Conservation (phyloP, 2,888 invertebrate species). For the Oithona nana region DNA sequence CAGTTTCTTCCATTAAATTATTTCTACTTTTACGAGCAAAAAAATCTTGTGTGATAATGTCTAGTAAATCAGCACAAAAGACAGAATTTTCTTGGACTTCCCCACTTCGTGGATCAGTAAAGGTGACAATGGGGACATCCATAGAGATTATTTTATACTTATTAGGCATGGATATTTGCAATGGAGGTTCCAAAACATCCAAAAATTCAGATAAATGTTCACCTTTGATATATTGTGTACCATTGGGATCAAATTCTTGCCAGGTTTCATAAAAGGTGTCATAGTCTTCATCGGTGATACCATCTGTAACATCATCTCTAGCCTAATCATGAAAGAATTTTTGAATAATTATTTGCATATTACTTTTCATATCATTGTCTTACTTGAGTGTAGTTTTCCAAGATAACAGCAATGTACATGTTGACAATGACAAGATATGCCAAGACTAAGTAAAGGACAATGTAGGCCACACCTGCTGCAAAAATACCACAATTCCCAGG, state of each 20-base stretch:
- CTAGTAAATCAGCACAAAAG: conserved; percentile 95
- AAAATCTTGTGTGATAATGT: conserved; percentile 90
- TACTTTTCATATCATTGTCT: conserved; percentile 26
- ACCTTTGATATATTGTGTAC: conserved; percentile 89
- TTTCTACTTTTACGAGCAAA: conserved; percentile 77
- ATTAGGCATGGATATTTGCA: conserved; percentile 94
- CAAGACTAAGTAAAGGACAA: conserved; percentile 88
- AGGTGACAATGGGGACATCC: conserved; percentile 83
- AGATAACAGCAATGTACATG: conserved; percentile 99
- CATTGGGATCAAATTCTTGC: conserved; percentile 96
- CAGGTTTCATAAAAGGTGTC: conserved; percentile 99
- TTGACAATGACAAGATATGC: conserved; percentile 97
- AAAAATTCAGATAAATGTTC: conserved; percentile 85
- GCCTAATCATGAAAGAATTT: conserved; percentile 58
- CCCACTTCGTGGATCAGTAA: not conserved
- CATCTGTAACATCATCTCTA: conserved; percentile 88
- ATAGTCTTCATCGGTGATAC: conserved; percentile 93
- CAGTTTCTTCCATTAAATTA: conserved; percentile 75
- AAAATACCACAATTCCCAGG: conserved; percentile 64
- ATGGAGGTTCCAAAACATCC: conserved; percentile 84
- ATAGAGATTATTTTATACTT: conserved; percentile 96
- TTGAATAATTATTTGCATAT: not conserved
- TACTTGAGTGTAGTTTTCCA: conserved; percentile 95
- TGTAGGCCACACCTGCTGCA: conserved; percentile 80
- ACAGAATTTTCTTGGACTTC: conserved; percentile 63